Evolutionary conservation across 2,113 vertebrate genomes (phyloP).

Genomic region (Catharus minimus): DNA sequence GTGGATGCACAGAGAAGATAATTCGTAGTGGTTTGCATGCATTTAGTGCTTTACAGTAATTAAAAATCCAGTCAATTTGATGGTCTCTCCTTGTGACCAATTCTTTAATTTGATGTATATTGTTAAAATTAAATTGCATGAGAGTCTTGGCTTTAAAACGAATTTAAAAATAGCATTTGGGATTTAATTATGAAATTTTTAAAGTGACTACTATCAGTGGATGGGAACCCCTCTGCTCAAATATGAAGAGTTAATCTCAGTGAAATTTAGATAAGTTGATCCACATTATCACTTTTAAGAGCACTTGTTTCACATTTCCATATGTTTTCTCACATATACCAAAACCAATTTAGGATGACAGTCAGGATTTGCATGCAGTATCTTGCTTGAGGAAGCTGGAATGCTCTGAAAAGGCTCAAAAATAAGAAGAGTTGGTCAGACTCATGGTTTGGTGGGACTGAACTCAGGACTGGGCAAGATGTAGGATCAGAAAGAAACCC

Average conservation of each 20-base stretch:
- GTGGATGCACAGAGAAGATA: not conserved
- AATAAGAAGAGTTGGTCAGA: not conserved
- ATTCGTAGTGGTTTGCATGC: not conserved
- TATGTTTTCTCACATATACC: not conserved
- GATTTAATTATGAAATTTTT: not conserved
- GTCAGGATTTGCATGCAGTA: not conserved
- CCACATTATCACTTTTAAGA: not conserved
- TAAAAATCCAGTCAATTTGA: not conserved
- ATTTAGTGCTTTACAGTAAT: not conserved
- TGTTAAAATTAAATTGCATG: not conserved
- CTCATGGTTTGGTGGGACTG: not conserved
- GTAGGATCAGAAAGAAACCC: not conserved
- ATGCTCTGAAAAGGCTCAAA: not conserved
- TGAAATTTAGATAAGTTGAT: not conserved
- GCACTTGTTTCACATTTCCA: not conserved
- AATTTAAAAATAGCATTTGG: not conserved
- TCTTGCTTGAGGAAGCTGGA: not conserved
- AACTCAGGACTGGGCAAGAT: not conserved
- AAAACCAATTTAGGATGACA: not conserved
- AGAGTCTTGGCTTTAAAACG: not conserved
- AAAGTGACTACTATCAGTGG: not conserved
- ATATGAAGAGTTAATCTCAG: not conserved
- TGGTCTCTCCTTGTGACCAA: not conserved
- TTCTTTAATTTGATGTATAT: not conserved
- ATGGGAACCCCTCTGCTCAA: not conserved